Evolutionary conservation across 2,113 vertebrate genomes (phyloP).

Genomic region (Alosa alosa): DNA sequence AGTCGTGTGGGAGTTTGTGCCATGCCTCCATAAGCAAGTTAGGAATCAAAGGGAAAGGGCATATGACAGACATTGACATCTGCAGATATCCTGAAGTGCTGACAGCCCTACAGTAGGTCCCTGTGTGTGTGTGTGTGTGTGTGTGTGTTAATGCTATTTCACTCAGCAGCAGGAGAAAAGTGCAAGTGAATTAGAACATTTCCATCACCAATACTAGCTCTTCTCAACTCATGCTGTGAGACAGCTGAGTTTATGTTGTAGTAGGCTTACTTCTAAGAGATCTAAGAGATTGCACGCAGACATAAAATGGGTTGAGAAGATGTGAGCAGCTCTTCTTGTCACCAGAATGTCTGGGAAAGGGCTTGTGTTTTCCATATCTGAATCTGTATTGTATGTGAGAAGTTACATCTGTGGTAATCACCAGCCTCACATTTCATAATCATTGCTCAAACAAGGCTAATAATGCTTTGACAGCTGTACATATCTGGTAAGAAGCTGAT

Average conservation of each 20-base stretch:
- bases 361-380: background rate
- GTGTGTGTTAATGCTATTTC: too few species aligned
- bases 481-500: background rate
- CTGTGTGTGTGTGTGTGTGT: too few species aligned
- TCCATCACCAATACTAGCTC: background rate
- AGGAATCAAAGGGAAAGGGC: background rate
- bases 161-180: background rate
- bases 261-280: too few species aligned
- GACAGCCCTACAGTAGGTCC: background rate
- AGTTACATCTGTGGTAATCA: background rate
- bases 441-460: background rate
- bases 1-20: background rate
- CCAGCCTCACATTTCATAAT: background rate
- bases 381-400: background rate
- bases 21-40: background rate
- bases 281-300: too few species aligned
- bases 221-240: background rate
- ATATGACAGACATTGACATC: background rate
- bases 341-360: background rate
- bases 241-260: background rate
- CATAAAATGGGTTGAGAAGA: background rate
- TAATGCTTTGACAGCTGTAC: background rate
- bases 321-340: background rate
- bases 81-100: background rate
- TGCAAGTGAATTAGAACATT: background rate